Evolutionary conservation across 1,140 invertebrate species (phyloP).

Genomic region (Micrasema longulum): DNA sequence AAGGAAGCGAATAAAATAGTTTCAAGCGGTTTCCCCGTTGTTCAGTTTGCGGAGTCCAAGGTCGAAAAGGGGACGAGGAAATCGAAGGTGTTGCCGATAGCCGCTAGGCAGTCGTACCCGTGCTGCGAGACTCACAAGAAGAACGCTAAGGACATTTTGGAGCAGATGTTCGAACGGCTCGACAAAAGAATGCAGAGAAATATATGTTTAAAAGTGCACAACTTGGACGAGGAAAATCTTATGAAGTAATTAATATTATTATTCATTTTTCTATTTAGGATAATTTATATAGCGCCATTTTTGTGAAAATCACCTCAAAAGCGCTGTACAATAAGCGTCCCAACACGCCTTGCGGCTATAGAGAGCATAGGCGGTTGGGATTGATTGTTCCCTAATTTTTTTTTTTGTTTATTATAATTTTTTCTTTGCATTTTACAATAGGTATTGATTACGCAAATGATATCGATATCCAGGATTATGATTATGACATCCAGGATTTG

Average conservation of each 20-base stretch:
- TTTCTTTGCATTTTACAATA: too few species aligned
- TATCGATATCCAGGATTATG: too few species aligned
- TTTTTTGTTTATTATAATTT: too few species aligned
- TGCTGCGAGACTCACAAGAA: slow-evolving; percentile 34
- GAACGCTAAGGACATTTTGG: slow-evolving; percentile 37
- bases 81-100: slow-evolving; percentile 26
- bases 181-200: slow-evolving; percentile 26
- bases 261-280: too few species aligned
- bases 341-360: too few species aligned
- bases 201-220: slow-evolving; percentile 28
- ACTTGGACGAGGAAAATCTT: slow-evolving; percentile 30
- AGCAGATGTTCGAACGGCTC: slow-evolving; percentile 43
- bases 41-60: not conserved
- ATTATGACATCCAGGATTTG: too few species aligned
- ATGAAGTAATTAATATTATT: slow-evolving; percentile 45
- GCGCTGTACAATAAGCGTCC: too few species aligned
- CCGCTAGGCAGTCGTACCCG: slow-evolving; percentile 17
- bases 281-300: too few species aligned
- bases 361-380: too few species aligned
- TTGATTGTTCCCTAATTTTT: too few species aligned
- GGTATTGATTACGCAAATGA: too few species aligned
- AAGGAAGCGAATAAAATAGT: slow-evolving; percentile 1
- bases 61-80: not conserved
- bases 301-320: too few species aligned
- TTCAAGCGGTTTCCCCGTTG: not conserved